Conservation (phyloP, 2,797 vertebrate species). For the Agapornis canus region DNA sequence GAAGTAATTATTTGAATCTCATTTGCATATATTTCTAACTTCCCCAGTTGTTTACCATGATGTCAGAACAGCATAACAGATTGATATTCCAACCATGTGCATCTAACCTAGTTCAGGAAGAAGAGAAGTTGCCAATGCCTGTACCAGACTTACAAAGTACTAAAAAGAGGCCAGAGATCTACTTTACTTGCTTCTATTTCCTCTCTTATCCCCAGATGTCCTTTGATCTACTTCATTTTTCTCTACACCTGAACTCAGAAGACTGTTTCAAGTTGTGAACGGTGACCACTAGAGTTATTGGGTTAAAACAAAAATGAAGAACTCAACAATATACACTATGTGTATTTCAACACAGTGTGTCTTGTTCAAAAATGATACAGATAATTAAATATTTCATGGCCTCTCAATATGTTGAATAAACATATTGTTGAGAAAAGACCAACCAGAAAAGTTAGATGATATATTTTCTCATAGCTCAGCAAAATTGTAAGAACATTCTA, state of each 20-base stretch:
- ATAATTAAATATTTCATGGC: not conserved
- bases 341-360: not conserved
- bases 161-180: not conserved
- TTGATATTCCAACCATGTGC: not conserved
- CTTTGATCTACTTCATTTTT: not conserved
- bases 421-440: not conserved
- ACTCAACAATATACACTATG: not conserved
- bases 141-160: not conserved
- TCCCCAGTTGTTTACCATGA: not conserved
- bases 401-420: not conserved
- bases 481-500: not conserved
- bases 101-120: not conserved
- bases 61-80: not conserved
- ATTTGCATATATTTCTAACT: conserved; percentile 11
- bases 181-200: not conserved
- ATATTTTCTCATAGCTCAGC: not conserved
- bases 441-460: not conserved
- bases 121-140: not conserved
- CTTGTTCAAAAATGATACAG: not conserved
- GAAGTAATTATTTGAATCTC: not conserved
- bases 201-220: not conserved
- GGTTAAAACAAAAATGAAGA: not conserved
- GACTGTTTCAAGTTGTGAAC: not conserved
- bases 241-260: not conserved
- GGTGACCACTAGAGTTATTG: not conserved